Evolutionary conservation across 2,113 vertebrate species (phyloP).

Genomic region (Rostratula benghalensis): DNA sequence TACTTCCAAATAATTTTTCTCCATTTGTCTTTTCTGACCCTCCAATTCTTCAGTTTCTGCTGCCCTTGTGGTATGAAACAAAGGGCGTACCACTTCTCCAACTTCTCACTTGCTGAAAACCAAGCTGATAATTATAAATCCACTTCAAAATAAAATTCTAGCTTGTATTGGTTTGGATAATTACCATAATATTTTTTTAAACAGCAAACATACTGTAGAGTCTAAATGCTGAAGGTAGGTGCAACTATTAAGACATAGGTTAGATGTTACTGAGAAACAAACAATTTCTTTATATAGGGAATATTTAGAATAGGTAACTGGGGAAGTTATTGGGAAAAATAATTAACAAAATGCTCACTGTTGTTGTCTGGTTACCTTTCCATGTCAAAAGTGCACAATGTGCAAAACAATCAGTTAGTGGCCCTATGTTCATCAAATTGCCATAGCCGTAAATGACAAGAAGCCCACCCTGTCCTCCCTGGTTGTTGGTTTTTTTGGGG

Average conservation of each 20-base stretch:
- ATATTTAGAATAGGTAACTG: not conserved
- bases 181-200: not conserved
- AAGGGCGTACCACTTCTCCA: not conserved
- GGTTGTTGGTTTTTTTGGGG: not conserved
- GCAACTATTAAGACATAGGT: not conserved
- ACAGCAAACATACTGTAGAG: not conserved
- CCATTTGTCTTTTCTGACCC: not conserved
- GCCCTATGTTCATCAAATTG: not conserved
- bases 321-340: not conserved
- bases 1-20: not conserved
- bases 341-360: not conserved
- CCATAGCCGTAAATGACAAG: not conserved
- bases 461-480: not conserved
- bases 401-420: not conserved
- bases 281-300: rapidly evolving
- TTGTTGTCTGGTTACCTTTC: not conserved
- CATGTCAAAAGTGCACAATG: not conserved
- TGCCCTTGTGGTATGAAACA: not conserved
- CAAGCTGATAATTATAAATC: not conserved
- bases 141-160: not conserved
- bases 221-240: not conserved
- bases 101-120: not conserved
- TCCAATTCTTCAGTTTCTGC: not conserved
- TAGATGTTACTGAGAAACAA: not conserved
- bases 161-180: not conserved